Evolutionary conservation across 2,888 invertebrate genomes (phyloP), one percentile per base, ranked within the genome.

Genomic region (Noctua comes): DNA sequence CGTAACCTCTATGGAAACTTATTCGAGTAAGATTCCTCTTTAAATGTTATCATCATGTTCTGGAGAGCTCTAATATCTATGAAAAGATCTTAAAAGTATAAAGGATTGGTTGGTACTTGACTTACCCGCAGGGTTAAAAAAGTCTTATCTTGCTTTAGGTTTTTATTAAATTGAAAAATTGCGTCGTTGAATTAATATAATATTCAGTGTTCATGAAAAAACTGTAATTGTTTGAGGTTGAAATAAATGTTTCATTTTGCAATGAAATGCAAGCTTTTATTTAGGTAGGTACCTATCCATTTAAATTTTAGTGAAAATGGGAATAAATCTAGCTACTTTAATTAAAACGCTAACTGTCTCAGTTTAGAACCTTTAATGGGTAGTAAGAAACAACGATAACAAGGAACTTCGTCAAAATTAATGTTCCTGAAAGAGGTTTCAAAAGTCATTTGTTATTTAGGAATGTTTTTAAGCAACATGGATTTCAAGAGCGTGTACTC

Each of bases 21-120:
- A n/a, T 73, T 71, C 16, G 10, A 74, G 27, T 21, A 59, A 62
- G 40, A 73, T 75, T 75, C 64, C 31, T 64, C 36, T 81, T 68
- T 43, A 73, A 64, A 68, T 73, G 18, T 66, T 69, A 71, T 59
- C 68, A 46, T n/a, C 51, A 46, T 68, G 54, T 64, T 68, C n/a
- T 71, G 13, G 21, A 68, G 31, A 65, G 73, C 69, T 51, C 16
- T 76, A 70, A 57, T 69, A 43, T 65, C 54, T 36, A 36, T n/a
- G 54, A 76, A 59, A 77, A 66, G 27, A 51, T 48, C 59, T 73
- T 57, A 6, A 76, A 70, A 57, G 36, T 51, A 64, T 68, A 65
- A 68, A 40, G 65, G 51, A 54, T 76, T 68, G 71, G 54, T 54
- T 54, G 54, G 43, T 73, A 64, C 70, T 81, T 36, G 48, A 84